These are phyloP conservation scores for Trachythela sp. DNA, from an alignment of 64 coral and sea anemone species.

Conservation along the genomic window DNA sequence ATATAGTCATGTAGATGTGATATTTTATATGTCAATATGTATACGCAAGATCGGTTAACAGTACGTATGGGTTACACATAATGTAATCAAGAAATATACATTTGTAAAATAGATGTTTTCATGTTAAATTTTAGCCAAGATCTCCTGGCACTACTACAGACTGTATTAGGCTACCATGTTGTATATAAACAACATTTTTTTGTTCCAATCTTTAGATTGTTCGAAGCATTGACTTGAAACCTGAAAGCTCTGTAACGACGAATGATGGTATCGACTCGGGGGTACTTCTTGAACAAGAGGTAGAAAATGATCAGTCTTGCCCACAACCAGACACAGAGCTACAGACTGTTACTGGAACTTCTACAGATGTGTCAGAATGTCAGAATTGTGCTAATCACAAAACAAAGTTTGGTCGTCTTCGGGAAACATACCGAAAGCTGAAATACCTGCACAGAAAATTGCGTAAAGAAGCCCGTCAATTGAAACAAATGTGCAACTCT, in stretches of 20 bases:
- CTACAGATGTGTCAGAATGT: not conserved
- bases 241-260: not conserved
- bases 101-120: no score
- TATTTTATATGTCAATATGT: no score
- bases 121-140: no score
- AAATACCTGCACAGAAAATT: not conserved
- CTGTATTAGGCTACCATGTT: not conserved
- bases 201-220: constrained; percentile 4
- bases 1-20: not conserved
- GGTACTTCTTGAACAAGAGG: not conserved
- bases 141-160: not conserved
- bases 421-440: not conserved
- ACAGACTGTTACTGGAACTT: not conserved
- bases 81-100: not conserved
- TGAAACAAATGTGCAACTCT: not conserved
- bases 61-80: not conserved
- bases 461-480: not conserved
- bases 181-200: no score
- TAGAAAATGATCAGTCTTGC: constrained; percentile 1
- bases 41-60: not conserved
- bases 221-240: constrained; percentile 6
- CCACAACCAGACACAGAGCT: constrained; percentile 9
- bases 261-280: not conserved
- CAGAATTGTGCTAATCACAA: not conserved
- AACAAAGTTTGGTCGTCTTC: not conserved